Evolutionary conservation across 2,113 vertebrate species (phyloP), one percentile per base, ranked within the genome.

Genomic region (Sander lucioperca): DNA sequence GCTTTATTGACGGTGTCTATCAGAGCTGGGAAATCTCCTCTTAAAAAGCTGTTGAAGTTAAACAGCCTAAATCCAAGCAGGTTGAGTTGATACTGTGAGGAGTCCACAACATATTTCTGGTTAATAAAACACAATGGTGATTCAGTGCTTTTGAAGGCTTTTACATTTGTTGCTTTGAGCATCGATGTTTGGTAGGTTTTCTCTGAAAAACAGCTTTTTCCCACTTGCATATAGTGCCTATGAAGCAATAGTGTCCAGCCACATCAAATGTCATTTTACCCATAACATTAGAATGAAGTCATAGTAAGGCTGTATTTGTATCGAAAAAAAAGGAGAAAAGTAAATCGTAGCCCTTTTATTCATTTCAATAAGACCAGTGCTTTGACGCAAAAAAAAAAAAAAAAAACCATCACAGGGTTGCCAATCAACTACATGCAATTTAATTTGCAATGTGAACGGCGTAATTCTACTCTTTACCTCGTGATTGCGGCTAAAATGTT

Each of bases 1-100:
- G 80, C 88, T 86, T 89, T 87, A 91, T 83, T 89, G 87, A 86
- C 66, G 59, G 73, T 72, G 86, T 91, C 87, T 80, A 79, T 90
- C 85, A 93, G 65, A 83, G 81, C 57, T 71, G 74, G 77, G 73
- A 85, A 86, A 86, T 81, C 79, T 88, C 80, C 51, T 56, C 64
- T 77, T 91, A 78, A 83, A 85, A 91, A 73, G 86, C 83, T 59
- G 76, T 62, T 84, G 51, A 73, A 73, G 74, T 87, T 83, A 86
- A 90, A 82, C 68, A 80, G 79, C 73, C 77, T 48, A 72, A 36
- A 86, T 81, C 83, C 50, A 76, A 69, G 71, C 45, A 77, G 86
- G 68, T 73, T 56, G 50, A 47, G 18, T 63, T 23, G 62, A 70
- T 73, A 75, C 72, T 77, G 54, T 47, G 67, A 65, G 36, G 70